These are phyloP conservation scores for Melanerpes aurifrons DNA, from an alignment of 2,113 vertebrate genomes.

Conservation along the genomic window DNA sequence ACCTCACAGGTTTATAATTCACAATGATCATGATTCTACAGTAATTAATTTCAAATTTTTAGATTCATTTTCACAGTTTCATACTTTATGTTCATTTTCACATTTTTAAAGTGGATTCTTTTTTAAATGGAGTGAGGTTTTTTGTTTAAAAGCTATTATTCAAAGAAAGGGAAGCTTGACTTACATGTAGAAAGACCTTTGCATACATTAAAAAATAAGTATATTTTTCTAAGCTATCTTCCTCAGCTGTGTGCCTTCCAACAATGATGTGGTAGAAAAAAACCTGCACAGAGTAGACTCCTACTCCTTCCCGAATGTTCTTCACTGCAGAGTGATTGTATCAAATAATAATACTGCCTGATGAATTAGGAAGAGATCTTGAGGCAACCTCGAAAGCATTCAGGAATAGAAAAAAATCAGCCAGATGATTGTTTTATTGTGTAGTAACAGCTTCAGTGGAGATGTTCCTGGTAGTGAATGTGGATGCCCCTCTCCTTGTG, in stretches of 20 bases:
- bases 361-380: background rate
- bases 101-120: background rate
- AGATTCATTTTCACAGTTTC: no score
- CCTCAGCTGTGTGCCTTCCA: background rate
- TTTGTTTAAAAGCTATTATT: background rate
- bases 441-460: background rate
- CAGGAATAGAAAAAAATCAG: background rate
- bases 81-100: no score
- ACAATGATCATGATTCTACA: background rate
- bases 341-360: background rate
- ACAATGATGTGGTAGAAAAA: background rate
- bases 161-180: background rate
- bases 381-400: background rate
- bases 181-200: background rate
- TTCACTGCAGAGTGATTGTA: background rate
- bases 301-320: background rate
- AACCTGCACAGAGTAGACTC: accelerated
- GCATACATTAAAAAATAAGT: background rate
- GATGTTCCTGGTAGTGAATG: background rate
- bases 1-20: slow-evolving; percentile 50
- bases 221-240: background rate
- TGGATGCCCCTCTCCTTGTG: background rate
- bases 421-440: background rate
- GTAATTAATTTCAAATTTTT: no score
- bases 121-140: accelerated